phyloP scores from a whole-genome alignment of 2,888 invertebrate genomes.

The Gastrophysa polygoni region DNA sequence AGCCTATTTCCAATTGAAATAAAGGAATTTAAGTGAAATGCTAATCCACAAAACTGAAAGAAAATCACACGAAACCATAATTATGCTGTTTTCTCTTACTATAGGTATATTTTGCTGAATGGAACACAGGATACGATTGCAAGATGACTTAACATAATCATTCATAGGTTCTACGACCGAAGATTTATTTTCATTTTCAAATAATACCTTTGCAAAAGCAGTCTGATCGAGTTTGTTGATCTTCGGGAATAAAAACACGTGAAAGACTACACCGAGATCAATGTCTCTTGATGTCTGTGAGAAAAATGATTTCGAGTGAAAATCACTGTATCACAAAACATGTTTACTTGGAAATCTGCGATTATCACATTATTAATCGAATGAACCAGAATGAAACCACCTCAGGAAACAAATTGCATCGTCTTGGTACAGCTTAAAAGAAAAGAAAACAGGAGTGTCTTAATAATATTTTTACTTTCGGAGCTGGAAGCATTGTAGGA shows the following conservation, averaged over 20 bases:
- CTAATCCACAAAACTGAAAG: too few species aligned
- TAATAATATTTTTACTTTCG: too few species aligned
- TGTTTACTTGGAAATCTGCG: constrained; percentile 5
- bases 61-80: too few species aligned
- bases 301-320: constrained; percentile 21
- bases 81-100: background rate
- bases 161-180: constrained; percentile 22
- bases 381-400: too few species aligned
- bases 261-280: constrained; percentile 38
- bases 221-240: constrained; percentile 34
- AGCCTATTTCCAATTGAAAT: too few species aligned
- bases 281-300: constrained; percentile 30
- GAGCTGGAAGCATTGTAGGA: too few species aligned
- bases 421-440: too few species aligned
- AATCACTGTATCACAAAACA: constrained; percentile 7
- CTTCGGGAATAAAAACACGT: constrained; percentile 30
- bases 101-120: background rate
- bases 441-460: too few species aligned
- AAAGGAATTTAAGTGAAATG: too few species aligned
- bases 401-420: too few species aligned
- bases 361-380: too few species aligned
- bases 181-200: constrained; percentile 22
- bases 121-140: background rate
- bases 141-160: constrained; percentile 15
- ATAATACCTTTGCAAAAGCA: constrained; percentile 23